phyloP scores from a whole-genome alignment of 2,797 vertebrate genomes.

The Tenualosa thibaudeaui region DNA sequence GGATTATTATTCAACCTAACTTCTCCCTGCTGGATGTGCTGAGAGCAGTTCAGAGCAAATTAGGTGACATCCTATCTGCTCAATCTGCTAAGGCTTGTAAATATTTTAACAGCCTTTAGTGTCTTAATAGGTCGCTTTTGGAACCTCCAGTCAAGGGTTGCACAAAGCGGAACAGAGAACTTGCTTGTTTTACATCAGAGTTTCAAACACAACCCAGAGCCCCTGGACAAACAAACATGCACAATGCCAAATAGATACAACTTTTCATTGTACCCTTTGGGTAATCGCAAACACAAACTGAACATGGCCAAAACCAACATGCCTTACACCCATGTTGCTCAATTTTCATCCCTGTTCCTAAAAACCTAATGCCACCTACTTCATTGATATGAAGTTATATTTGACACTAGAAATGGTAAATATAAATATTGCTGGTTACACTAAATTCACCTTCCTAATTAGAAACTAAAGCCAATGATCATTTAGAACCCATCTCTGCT shows the following conservation, averaged over 20 bases:
- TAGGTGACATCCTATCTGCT: constrained; percentile 6
- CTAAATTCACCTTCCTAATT: no score
- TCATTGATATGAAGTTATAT: not conserved
- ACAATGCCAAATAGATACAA: not conserved
- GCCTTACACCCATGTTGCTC: not conserved
- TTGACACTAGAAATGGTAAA: not conserved
- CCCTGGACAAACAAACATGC: not conserved
- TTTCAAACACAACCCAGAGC: not conserved
- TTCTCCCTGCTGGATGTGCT: constrained; percentile 24
- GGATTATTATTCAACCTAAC: constrained; percentile 34
- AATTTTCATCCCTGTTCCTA: not conserved
- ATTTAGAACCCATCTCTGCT: no score
- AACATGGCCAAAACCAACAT: not conserved
- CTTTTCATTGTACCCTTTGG: not conserved
- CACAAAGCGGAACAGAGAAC: not conserved
- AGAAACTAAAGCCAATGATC: no score
- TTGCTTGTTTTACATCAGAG: not conserved
- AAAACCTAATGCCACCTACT: not conserved
- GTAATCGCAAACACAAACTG: not conserved
- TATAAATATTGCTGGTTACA: not conserved
- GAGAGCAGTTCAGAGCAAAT: not conserved
- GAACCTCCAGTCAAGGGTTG: not conserved
- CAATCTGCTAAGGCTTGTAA: constrained; percentile 1
- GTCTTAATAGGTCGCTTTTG: constrained; percentile 23
- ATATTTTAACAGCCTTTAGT: constrained; percentile 30